These are phyloP conservation scores for Linyphia triangularis DNA, from an alignment of 2,888 invertebrate species.

Conservation along the genomic window DNA sequence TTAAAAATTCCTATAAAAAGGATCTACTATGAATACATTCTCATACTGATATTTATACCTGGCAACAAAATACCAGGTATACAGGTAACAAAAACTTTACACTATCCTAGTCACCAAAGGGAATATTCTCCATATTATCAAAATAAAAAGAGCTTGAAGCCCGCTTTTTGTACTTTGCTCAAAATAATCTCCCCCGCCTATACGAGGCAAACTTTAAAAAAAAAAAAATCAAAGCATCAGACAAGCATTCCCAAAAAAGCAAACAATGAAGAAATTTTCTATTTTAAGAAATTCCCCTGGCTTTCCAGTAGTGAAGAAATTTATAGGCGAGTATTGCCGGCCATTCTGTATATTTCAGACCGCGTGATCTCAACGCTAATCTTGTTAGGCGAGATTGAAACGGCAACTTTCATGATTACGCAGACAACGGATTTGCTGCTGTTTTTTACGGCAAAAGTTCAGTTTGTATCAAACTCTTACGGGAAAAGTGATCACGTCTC, in stretches of 20 bases:
- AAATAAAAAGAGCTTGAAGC: no score
- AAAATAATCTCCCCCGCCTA: neutral
- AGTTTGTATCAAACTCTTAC: conserved; percentile 22
- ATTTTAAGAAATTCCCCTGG: conserved; percentile 29
- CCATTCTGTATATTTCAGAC: conserved; percentile 42
- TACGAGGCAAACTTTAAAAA: neutral
- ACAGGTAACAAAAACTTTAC: no score
- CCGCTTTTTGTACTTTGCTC: neutral
- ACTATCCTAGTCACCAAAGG: no score
- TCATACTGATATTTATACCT: no score
- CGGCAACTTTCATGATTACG: conserved; percentile 28
- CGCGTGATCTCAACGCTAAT: conserved; percentile 47
- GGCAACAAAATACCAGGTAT: no score
- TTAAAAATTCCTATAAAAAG: no score
- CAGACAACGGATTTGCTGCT: neutral
- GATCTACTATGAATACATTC: no score
- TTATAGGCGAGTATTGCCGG: conserved; percentile 12
- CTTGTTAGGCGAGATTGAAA: conserved; percentile 59
- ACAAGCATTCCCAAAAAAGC: conserved; percentile 10
- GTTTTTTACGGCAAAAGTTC: neutral
- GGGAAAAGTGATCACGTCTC: conserved; percentile 27
- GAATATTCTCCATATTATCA: no score
- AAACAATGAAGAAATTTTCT: conserved; percentile 1
- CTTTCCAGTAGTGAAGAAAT: conserved; percentile 22
- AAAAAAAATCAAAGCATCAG: neutral